Percentiles rank a stretch among this genome's conserved stretches.
These are phyloP conservation scores for Mechanitis mazaeus DNA, from an alignment of 2,888 invertebrate genomes.

Conservation along the genomic window DNA sequence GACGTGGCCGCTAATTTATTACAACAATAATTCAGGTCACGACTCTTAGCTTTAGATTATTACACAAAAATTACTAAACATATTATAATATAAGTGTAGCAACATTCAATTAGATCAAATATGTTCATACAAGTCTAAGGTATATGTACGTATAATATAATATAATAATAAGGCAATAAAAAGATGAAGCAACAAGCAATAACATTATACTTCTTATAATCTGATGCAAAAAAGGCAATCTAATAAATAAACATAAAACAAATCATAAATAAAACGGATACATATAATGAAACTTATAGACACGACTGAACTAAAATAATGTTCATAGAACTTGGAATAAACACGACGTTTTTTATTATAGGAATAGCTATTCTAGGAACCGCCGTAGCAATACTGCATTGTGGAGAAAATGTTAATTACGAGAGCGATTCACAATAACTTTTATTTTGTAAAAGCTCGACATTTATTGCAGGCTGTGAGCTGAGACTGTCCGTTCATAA, in stretches of 20 bases:
- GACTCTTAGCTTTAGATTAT: neutral
- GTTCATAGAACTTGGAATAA: neutral
- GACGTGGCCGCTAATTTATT: conserved; percentile 9
- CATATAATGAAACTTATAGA: neutral
- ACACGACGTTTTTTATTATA: neutral
- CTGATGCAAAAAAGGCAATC: no score
- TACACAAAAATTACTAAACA: neutral
- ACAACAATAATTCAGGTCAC: conserved; percentile 8
- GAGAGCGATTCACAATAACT: neutral
- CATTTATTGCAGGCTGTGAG: neutral
- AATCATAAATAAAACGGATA: neutral
- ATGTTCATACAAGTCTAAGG: no score
- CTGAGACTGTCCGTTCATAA: neutral
- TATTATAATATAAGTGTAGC: no score
- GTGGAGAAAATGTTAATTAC: conserved; percentile 1
- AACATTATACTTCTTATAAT: no score
- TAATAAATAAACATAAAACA: neutral
- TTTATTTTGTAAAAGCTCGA: conserved; percentile 1
- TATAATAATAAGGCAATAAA: no score
- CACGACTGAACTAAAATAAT: conserved; percentile 1
- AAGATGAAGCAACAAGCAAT: no score
- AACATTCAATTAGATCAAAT: no score
- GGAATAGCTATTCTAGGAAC: neutral
- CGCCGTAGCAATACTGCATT: neutral
- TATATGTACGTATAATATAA: no score